Conservation (phyloP, 2,888 invertebrate genomes). For the Agriopis leucophaearia region DNA sequence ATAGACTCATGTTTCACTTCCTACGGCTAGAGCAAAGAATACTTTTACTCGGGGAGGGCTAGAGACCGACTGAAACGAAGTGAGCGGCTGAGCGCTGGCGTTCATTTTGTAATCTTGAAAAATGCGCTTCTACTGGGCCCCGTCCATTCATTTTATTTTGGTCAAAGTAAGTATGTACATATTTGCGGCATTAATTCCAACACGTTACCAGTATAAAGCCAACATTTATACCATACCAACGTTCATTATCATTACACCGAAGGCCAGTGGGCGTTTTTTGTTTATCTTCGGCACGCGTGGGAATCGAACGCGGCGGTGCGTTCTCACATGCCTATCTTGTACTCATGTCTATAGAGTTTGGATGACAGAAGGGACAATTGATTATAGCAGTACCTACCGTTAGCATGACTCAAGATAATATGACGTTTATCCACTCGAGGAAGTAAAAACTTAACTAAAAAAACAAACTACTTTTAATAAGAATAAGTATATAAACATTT, state of each 20-base stretch:
- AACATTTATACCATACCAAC: constrained; percentile 58
- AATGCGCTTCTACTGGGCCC: too few relatives aligned
- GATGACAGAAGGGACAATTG: constrained; percentile 15
- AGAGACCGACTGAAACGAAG: too few relatives aligned
- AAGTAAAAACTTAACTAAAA: not conserved
- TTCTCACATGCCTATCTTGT: constrained; percentile 62
- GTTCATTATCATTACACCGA: constrained; percentile 67
- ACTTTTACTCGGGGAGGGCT: too few relatives aligned
- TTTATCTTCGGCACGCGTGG: constrained; percentile 76
- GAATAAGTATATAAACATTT: too few relatives aligned
- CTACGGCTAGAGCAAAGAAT: too few relatives aligned
- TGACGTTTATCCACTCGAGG: too few relatives aligned
- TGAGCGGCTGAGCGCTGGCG: too few relatives aligned
- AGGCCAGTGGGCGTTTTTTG: constrained; percentile 70
- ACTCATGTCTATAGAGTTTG: constrained; percentile 12
- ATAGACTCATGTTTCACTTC: too few relatives aligned
- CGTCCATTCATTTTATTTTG: too few relatives aligned
- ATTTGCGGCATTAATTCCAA: not conserved
- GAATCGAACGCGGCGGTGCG: constrained; percentile 62
- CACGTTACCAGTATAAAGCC: constrained; percentile 7
- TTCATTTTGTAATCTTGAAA: too few relatives aligned
- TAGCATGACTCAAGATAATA: too few relatives aligned
- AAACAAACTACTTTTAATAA: not conserved
- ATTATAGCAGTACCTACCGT: not conserved
- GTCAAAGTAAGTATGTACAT: not conserved